These are phyloP conservation scores for Cyphomyrus plagiostoma DNA, from an alignment of 2,113 vertebrate genomes.

Conservation along the genomic window DNA sequence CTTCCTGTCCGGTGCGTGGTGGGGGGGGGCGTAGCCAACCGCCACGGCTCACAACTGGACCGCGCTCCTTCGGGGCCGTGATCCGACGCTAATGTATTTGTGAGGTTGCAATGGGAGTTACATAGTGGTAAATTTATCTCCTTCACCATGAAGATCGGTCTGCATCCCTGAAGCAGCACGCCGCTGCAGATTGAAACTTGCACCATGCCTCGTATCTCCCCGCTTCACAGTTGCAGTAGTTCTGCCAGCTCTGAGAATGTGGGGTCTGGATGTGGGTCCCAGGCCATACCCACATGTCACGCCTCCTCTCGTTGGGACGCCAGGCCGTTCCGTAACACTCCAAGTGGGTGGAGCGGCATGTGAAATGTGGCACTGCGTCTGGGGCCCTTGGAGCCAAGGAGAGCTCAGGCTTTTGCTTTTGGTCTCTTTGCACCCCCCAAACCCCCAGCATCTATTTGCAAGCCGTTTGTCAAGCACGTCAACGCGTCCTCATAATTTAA, in stretches of 20 bases:
- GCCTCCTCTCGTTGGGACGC: constrained; percentile 39
- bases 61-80: not conserved
- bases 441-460: not conserved
- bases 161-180: not conserved
- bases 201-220: not conserved
- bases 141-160: not conserved
- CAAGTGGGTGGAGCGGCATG: constrained; percentile 32
- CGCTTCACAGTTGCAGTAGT: constrained; percentile 29
- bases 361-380: constrained; percentile 59
- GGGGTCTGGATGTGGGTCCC: not conserved
- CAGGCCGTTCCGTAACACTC: constrained; percentile 53
- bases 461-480: constrained; percentile 9
- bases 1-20: constrained; percentile 77
- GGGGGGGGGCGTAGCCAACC: not conserved
- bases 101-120: not conserved
- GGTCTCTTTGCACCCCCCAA: not conserved
- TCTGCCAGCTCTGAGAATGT: constrained; percentile 37
- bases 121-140: not conserved
- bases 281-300: constrained; percentile 43
- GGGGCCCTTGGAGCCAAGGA: constrained; percentile 34
- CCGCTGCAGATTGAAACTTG: not conserved
- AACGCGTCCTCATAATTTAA: constrained; percentile 36
- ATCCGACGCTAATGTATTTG: not conserved
- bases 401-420: not conserved
- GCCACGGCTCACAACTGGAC: not conserved